Evolutionary conservation across 2,113 vertebrate species (phyloP), one percentile per base, ranked within the genome.

Genomic region (Rhagologus leucostigma): DNA sequence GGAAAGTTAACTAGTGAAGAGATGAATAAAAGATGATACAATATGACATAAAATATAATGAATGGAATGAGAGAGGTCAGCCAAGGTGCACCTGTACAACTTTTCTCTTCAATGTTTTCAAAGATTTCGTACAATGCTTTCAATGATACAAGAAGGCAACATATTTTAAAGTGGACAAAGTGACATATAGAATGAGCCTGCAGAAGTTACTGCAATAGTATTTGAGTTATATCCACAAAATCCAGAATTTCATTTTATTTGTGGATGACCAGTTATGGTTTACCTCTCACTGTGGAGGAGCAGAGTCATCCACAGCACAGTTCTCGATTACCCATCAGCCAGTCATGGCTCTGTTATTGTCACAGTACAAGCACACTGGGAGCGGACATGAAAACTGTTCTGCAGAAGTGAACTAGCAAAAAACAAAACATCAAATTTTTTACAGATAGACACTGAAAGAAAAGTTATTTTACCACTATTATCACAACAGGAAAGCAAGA

Each of bases 291-390:
- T 27, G 7, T 19, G 30, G 20, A 87, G 39, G 33, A 39, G 13
- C 52, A 57, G 22, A 47, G 21, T 44, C 42, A 69, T 7, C n/a
- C 46, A 62, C 46, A 77, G 55, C 29, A 64, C 15, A 29, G 49
- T 7, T 65, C 73, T 67, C 2, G 0, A 33, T 35, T 46, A 32
- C 1, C 20, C 22, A 49, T 55, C 22, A 21, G 33, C 30, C 71
- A 70, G 16, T 59, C 62, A 53, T 0, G 10, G 47, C 10, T 71
- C 69, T n/a, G 26, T 47, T 6, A 5, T 7, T 46, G 16, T 37
- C 64, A 75, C 0, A 0, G 20, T 19, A 42, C 46, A 55, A 81
- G 70, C 13, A 8, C 1, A 1, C 3, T 15, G 37, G 63, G 49
- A 88, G 20, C 0, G 0, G 35, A 35, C 15, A 17, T 0, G 1